phyloP scores from a whole-genome alignment of 2,113 vertebrate species.

The Muntiacus muntjak region DNA sequence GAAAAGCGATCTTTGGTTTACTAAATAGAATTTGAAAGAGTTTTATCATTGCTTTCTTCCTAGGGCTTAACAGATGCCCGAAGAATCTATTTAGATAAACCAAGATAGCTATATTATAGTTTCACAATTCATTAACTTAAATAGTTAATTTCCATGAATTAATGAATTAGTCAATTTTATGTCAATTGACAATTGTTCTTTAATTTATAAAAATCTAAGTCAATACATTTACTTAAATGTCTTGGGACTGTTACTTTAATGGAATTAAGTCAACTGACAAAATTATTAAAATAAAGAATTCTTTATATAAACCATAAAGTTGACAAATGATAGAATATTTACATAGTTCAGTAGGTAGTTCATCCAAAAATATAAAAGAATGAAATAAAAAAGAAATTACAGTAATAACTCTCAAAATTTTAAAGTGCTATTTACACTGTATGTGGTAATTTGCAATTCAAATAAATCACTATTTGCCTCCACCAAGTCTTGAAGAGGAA shows the following conservation, averaged over 20 bases:
- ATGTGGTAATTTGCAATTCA: background rate
- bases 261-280: slow-evolving; percentile 35
- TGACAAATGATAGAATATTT: background rate
- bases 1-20: slow-evolving; percentile 32
- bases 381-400: background rate
- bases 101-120: background rate
- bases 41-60: slow-evolving; percentile 43
- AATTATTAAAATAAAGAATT: background rate
- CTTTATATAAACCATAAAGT: background rate
- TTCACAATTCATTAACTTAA: background rate
- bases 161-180: slow-evolving; percentile 5
- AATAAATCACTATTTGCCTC: background rate
- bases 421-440: background rate
- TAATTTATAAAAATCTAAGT: slow-evolving; percentile 33
- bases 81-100: slow-evolving; percentile 28
- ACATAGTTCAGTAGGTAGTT: background rate
- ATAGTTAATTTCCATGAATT: background rate
- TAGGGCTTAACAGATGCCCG: background rate
- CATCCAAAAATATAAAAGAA: background rate
- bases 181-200: slow-evolving; percentile 7
- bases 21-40: slow-evolving; percentile 15
- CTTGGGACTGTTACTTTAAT: background rate
- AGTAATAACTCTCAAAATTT: background rate
- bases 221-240: background rate
- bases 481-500: background rate